These are phyloP conservation scores for Ariolimax columbianus DNA, from an alignment of 2,888 invertebrate species.

Conservation along the genomic window DNA sequence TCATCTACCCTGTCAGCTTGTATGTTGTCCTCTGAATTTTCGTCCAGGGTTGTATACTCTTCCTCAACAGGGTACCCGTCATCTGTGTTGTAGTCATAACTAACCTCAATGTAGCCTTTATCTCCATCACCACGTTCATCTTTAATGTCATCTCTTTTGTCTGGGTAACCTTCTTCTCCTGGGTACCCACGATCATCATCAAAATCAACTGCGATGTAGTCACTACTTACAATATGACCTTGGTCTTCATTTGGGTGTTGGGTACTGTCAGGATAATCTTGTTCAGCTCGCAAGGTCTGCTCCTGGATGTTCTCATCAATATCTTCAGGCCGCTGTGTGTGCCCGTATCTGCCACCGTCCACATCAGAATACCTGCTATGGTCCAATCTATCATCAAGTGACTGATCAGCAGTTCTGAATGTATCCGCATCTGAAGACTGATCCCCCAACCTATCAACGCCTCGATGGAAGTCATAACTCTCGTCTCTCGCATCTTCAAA, in stretches of 20 bases:
- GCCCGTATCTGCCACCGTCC: background rate
- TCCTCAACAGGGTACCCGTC: background rate
- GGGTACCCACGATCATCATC: constrained; percentile 51
- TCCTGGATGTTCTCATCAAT: background rate
- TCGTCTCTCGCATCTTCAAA: constrained; percentile 30
- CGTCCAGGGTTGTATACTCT: background rate
- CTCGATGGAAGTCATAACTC: constrained; percentile 7
- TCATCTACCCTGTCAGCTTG: too few relatives aligned
- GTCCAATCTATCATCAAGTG: constrained; percentile 24
- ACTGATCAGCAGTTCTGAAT: constrained; percentile 28
- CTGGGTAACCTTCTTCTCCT: constrained; percentile 55
- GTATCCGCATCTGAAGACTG: constrained; percentile 24
- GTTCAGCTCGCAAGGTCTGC: background rate
- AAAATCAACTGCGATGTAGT: constrained; percentile 17
- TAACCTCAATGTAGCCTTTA: background rate
- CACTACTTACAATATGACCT: background rate
- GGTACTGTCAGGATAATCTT: background rate
- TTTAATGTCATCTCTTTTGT: background rate
- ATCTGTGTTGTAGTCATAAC: background rate
- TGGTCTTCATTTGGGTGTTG: background rate
- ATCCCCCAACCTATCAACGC: background rate
- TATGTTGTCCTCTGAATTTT: background rate
- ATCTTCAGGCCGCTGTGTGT: background rate
- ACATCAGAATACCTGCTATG: constrained; percentile 5
- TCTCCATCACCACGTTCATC: background rate